Conservation (phyloP, 2,797 vertebrate species). For the Fistularia commersonii region DNA sequence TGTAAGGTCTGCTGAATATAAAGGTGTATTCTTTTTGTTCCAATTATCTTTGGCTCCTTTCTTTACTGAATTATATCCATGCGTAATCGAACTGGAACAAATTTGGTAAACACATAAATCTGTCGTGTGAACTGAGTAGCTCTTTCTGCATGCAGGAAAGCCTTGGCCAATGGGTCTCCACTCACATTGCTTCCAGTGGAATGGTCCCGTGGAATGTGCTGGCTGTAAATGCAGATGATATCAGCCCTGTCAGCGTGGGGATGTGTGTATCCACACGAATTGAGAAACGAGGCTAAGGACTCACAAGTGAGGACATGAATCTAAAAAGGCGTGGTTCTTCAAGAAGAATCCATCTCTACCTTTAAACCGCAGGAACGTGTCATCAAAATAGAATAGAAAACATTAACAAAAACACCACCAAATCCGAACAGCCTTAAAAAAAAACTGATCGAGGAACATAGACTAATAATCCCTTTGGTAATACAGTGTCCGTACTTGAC, state of each 20-base stretch:
- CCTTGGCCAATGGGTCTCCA: constrained; percentile 1
- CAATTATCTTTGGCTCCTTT: too few relatives aligned
- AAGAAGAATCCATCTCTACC: constrained; percentile 19
- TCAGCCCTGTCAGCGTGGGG: constrained; percentile 23
- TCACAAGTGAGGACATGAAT: constrained; percentile 42
- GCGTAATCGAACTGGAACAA: not conserved
- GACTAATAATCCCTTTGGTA: too few relatives aligned
- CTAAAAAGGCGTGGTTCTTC: constrained; percentile 13
- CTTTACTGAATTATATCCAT: not conserved
- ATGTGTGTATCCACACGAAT: constrained; percentile 9
- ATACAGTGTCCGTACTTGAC: too few relatives aligned
- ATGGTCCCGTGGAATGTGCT: constrained; percentile 39
- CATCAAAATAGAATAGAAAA: too few relatives aligned
- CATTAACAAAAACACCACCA: too few relatives aligned
- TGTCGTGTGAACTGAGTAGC: not conserved
- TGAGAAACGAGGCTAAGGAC: constrained; percentile 13
- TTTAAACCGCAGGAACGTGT: not conserved
- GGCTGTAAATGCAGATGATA: constrained; percentile 48
- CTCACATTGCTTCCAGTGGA: constrained; percentile 19
- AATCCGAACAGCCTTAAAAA: too few relatives aligned
- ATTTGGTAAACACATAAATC: not conserved
- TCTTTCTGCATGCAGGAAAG: constrained; percentile 10
- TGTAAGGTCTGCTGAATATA: too few relatives aligned
- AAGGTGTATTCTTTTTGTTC: too few relatives aligned
- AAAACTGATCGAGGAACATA: too few relatives aligned